Evolutionary conservation across 2,113 vertebrate species (phyloP).

Genomic region (Hepsetus odoe): DNA sequence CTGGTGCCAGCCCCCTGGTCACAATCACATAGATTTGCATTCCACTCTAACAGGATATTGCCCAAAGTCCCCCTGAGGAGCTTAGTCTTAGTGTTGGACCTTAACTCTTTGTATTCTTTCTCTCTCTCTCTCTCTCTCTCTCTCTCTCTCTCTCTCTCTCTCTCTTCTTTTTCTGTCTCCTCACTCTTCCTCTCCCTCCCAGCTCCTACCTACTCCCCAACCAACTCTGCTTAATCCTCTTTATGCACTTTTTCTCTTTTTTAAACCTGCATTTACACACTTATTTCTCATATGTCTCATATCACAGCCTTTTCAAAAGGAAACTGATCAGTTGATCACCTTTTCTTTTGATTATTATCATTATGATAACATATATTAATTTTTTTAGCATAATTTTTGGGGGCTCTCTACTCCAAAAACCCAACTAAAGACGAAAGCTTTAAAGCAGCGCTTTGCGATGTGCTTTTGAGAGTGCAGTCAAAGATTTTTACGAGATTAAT

Average conservation of each 20-base stretch:
- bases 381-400: too few relatives aligned
- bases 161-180: constrained; percentile 15
- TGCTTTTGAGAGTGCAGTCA: constrained; percentile 38
- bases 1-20: constrained; percentile 66
- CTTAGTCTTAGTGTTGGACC: constrained; percentile 66
- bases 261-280: neutral
- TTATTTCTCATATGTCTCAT: neutral
- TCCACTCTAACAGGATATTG: constrained; percentile 74
- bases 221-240: neutral
- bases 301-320: neutral
- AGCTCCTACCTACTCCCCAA: too few relatives aligned
- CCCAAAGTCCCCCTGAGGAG: constrained; percentile 71
- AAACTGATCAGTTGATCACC: too few relatives aligned
- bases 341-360: too few relatives aligned
- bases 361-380: too few relatives aligned
- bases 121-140: constrained; percentile 14
- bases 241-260: neutral
- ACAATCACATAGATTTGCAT: constrained; percentile 71
- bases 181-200: constrained; percentile 27
- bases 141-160: constrained; percentile 14
- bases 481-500: constrained; percentile 46
- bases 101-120: constrained; percentile 65
- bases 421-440: constrained; percentile 7
- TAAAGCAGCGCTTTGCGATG: neutral
- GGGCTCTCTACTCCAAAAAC: neutral